These are phyloP conservation scores for Bombus sylvicola DNA, from an alignment of 1,140 invertebrate genomes.

Conservation along the genomic window DNA sequence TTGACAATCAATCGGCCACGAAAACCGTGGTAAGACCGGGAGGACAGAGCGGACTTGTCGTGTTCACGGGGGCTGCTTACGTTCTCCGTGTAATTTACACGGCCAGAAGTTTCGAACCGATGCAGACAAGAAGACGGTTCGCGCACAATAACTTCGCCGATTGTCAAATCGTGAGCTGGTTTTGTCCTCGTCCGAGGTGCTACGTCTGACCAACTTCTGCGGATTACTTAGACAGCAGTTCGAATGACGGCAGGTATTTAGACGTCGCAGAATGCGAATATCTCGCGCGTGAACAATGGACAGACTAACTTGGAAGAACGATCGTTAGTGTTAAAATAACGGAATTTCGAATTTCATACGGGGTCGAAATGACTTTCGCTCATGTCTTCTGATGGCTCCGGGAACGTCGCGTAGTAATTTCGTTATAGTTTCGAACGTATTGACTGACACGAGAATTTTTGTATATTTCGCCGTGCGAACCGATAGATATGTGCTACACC, in stretches of 20 bases:
- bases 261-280: constrained; percentile 45
- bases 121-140: constrained; percentile 8
- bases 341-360: constrained; percentile 46
- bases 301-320: constrained; percentile 15
- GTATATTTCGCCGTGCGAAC: too few relatives aligned
- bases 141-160: constrained; percentile 37
- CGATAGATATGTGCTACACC: too few relatives aligned
- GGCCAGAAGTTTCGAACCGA: background rate
- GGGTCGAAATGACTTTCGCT: background rate
- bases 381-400: background rate
- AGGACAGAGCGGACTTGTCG: background rate
- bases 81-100: constrained; percentile 15
- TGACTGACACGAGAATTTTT: background rate
- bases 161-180: constrained; percentile 46
- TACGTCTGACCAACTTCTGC: constrained; percentile 18
- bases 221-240: constrained; percentile 63
- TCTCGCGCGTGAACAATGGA: constrained; percentile 54
- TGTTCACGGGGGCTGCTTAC: background rate
- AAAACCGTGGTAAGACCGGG: background rate
- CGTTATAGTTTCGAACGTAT: background rate
- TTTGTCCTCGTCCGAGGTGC: constrained; percentile 8
- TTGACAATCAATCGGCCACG: background rate
- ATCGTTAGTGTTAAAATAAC: constrained; percentile 11
- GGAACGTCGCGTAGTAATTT: background rate
- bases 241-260: constrained; percentile 54